phyloP scores from a whole-genome alignment of 2,888 invertebrate genomes.

The Spisula solida region DNA sequence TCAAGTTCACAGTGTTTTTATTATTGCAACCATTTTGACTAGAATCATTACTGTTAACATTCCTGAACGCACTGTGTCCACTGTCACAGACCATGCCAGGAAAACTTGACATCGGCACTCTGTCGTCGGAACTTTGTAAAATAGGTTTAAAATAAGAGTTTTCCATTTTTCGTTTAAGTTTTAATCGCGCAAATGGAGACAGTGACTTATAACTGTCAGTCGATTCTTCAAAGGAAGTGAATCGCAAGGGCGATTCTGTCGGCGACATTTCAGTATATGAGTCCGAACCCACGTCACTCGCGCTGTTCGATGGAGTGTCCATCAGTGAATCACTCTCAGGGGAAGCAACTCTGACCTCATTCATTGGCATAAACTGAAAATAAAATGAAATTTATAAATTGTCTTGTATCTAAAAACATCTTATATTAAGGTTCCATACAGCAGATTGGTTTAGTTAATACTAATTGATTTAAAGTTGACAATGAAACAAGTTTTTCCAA shows the following conservation, averaged over 20 bases:
- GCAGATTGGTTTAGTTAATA: too few relatives aligned
- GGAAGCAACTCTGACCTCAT: conserved; percentile 39
- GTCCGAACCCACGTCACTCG: conserved; percentile 50
- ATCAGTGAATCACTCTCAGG: conserved; percentile 31
- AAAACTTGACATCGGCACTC: not conserved
- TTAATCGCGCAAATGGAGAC: conserved; percentile 57
- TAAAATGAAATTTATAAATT: not conserved
- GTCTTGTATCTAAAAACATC: too few relatives aligned
- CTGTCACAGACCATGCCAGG: conserved; percentile 40
- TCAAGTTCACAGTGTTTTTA: conserved; percentile 62
- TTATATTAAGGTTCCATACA: too few relatives aligned
- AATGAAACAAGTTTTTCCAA: too few relatives aligned
- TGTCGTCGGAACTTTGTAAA: conserved; percentile 35
- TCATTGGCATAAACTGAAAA: conserved; percentile 59
- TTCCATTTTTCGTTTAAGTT: conserved; percentile 60
- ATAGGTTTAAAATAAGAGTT: conserved; percentile 58
- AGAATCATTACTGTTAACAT: conserved; percentile 47
- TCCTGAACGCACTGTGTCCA: conserved; percentile 63
- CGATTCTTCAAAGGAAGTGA: conserved; percentile 52
- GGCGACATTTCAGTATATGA: conserved; percentile 48
- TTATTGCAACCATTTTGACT: conserved; percentile 57
- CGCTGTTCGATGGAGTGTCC: conserved; percentile 26
- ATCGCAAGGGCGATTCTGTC: conserved; percentile 45
- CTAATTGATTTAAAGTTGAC: too few relatives aligned
- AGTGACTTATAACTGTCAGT: conserved; percentile 38